Percentiles rank a stretch among this genome's conserved stretches.
Evolutionary conservation across 1,140 invertebrate genomes (phyloP).

Genomic region (Parapsyche elsis): DNA sequence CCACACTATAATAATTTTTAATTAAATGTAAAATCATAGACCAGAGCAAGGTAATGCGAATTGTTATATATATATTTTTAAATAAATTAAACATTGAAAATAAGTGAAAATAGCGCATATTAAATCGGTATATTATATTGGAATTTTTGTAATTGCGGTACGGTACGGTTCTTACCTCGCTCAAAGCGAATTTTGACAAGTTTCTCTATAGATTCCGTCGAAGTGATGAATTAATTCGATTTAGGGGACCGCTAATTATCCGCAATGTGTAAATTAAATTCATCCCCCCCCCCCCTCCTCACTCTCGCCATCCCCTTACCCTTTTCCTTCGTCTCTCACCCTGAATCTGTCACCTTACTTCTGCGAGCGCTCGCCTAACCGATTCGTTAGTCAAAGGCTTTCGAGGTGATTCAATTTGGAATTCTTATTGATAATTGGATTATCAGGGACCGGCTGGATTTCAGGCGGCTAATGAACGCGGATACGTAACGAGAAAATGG

Average conservation of each 20-base stretch:
- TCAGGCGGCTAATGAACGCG: conserved; percentile 44
- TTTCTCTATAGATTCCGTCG: conserved; percentile 25
- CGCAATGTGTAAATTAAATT: conserved; percentile 31
- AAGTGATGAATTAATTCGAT: conserved; percentile 43
- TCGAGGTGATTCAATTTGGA: conserved; percentile 42
- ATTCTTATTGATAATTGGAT: conserved; percentile 46
- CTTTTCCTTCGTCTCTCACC: background rate
- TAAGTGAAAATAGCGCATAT: background rate
- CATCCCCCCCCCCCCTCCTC: background rate
- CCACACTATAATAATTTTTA: too few species aligned
- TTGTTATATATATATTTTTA: too few species aligned
- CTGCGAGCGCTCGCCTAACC: conserved; percentile 25
- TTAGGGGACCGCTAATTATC: conserved; percentile 32
- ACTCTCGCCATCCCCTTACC: background rate
- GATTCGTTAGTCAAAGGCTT: conserved; percentile 45
- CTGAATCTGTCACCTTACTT: background rate
- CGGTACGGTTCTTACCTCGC: background rate
- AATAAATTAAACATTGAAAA: too few species aligned
- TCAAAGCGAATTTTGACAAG: conserved; percentile 10
- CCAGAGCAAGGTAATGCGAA: too few species aligned
- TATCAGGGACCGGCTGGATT: conserved; percentile 37
- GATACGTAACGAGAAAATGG: conserved; percentile 30
- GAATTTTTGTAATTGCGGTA: background rate
- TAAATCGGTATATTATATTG: background rate
- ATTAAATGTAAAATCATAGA: too few species aligned